Evolutionary conservation across 2,113 vertebrate genomes (phyloP).

Genomic region (Colaptes auratus): DNA sequence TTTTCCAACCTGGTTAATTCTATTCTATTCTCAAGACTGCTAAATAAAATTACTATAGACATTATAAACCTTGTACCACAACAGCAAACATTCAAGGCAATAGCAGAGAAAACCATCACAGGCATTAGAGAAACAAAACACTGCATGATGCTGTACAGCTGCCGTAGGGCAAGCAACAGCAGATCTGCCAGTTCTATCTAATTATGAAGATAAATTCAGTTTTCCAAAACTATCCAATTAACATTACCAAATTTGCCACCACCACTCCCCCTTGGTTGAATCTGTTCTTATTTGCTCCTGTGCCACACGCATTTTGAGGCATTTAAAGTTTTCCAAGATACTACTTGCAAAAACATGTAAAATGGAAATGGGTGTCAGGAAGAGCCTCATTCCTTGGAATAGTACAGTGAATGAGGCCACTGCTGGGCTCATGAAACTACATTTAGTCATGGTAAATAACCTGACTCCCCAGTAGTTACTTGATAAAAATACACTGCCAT

Average conservation of each 20-base stretch:
- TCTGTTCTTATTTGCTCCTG: accelerated
- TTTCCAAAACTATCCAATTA: not conserved
- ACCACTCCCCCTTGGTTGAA: not conserved
- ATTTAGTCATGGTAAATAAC: not conserved
- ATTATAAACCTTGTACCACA: not conserved
- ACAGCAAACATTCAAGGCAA: not conserved
- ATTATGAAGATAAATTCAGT: not conserved
- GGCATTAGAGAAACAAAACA: not conserved
- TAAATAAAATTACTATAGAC: no score
- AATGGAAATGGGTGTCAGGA: not conserved
- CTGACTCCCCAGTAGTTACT: not conserved
- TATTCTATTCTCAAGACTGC: not conserved
- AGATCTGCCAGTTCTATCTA: not conserved
- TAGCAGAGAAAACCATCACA: not conserved
- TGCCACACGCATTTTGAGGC: not conserved
- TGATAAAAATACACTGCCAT: not conserved
- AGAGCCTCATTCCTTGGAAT: not conserved
- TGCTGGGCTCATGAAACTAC: not conserved
- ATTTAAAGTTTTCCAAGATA: not conserved
- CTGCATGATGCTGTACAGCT: not conserved
- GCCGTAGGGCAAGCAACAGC: not conserved
- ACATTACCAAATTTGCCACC: not conserved
- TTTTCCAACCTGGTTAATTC: no score
- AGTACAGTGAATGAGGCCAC: not conserved
- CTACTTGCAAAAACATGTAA: not conserved